Percentiles rank a stretch among this genome's conserved stretches.
Conservation (phyloP, 2,797 vertebrate species). For the Chelonia mydas region DNA sequence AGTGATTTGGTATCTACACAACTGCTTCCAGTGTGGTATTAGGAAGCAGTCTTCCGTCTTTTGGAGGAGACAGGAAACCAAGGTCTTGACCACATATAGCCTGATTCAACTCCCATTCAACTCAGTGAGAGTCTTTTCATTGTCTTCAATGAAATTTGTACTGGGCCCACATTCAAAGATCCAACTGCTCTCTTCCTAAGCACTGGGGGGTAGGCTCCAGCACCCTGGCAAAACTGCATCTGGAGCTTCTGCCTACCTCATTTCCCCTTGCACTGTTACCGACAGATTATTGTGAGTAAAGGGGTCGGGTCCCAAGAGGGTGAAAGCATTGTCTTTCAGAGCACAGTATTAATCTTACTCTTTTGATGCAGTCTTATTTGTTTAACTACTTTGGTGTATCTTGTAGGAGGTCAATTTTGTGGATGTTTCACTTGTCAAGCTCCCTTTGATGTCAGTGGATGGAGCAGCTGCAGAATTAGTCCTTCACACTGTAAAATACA, state of each 20-base stretch:
- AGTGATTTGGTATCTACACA: not conserved
- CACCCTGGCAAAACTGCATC: not conserved
- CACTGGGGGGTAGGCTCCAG: not conserved
- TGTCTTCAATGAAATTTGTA: not conserved
- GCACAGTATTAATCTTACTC: not conserved
- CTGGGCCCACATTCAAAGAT: not conserved
- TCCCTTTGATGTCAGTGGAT: not conserved
- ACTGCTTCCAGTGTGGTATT: not conserved
- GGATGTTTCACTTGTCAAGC: not conserved
- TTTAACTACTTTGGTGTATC: not conserved
- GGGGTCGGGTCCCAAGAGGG: not conserved
- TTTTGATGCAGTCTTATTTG: not conserved
- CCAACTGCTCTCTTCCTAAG: not conserved
- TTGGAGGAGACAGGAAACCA: not conserved
- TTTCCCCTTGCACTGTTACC: not conserved
- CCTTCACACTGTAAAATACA: not conserved
- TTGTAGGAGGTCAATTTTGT: not conserved
- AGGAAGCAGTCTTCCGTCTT: not conserved
- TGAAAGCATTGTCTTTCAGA: not conserved
- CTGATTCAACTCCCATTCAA: not conserved
- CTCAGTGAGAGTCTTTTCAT: not conserved
- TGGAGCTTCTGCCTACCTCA: not conserved
- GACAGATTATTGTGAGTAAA: not conserved
- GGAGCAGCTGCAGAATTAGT: not conserved
- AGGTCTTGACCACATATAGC: not conserved